Evolutionary conservation across 2,888 invertebrate genomes (phyloP).

Genomic region (Asteroscopus sphinx): DNA sequence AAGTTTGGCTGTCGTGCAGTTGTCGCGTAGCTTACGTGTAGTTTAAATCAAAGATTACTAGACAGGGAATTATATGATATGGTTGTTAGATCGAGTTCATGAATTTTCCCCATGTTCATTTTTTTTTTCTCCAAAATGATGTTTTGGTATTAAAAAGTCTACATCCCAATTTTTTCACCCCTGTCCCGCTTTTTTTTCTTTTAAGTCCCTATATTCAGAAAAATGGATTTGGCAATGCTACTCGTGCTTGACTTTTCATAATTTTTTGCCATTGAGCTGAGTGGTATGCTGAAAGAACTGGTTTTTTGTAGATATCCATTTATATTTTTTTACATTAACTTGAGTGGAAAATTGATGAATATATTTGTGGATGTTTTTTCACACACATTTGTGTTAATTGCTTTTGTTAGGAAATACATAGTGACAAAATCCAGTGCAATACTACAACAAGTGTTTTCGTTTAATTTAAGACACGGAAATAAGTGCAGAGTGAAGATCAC

Average conservation of each 20-base stretch:
- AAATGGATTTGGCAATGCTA: not conserved
- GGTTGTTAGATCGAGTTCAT: too few relatives aligned
- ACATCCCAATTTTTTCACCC: too few relatives aligned
- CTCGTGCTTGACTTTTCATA: not conserved
- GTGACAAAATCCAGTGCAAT: constrained; percentile 18
- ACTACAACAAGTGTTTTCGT: constrained; percentile 11
- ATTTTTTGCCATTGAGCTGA: not conserved
- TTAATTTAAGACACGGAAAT: not conserved
- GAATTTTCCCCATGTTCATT: too few relatives aligned
- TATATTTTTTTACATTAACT: not conserved
- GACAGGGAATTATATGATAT: too few relatives aligned
- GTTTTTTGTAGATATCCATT: constrained; percentile 3
- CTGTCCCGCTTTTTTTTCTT: not conserved
- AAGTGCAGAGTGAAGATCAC: constrained; percentile 5
- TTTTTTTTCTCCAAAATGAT: too few relatives aligned
- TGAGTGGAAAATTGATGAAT: not conserved
- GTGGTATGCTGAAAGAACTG: not conserved
- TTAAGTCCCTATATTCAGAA: too few relatives aligned
- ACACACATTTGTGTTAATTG: too few relatives aligned
- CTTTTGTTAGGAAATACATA: not conserved
- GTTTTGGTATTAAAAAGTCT: too few relatives aligned
- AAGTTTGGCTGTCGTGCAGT: too few relatives aligned
- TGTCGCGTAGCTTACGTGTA: too few relatives aligned
- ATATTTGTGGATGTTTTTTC: not conserved
- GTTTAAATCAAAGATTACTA: too few relatives aligned